Conservation (phyloP, 2,797 vertebrate genomes). For the Sebastes kiyomatsui region DNA sequence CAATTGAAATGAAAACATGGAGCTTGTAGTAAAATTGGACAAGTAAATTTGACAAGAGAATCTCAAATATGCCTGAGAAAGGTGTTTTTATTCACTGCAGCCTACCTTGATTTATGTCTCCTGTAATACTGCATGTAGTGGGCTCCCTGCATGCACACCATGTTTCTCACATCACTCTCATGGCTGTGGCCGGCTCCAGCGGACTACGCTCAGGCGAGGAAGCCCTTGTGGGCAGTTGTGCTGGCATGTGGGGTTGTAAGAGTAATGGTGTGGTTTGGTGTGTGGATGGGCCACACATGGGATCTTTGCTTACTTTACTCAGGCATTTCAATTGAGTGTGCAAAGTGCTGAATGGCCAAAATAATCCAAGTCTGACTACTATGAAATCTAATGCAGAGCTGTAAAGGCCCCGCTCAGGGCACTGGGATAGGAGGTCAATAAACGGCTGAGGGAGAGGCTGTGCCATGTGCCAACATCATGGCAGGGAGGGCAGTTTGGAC, state of each 20-base stretch:
- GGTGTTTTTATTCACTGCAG: constrained; percentile 15
- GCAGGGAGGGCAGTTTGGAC: constrained; percentile 62
- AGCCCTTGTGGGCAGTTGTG: constrained; percentile 60
- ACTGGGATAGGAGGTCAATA: constrained; percentile 61
- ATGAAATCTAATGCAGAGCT: constrained; percentile 68
- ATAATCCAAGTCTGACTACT: constrained; percentile 59
- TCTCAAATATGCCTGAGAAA: constrained; percentile 17
- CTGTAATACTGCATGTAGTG: constrained; percentile 38
- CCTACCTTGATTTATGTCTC: constrained; percentile 49
- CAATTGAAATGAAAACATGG: constrained; percentile 29
- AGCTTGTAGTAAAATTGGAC: constrained; percentile 2
- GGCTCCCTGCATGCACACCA: constrained; percentile 45
- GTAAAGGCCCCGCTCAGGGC: constrained; percentile 44
- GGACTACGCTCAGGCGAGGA: constrained; percentile 45
- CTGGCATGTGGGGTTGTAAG: constrained; percentile 71
- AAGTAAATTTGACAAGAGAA: constrained; percentile 11
- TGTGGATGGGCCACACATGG: constrained; percentile 81
- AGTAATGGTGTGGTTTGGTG: constrained; percentile 81
- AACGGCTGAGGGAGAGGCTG: constrained; percentile 37
- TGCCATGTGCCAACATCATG: constrained; percentile 53
- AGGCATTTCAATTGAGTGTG: constrained; percentile 73
- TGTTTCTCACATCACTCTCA: constrained; percentile 66
- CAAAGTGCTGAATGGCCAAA: constrained; percentile 78
- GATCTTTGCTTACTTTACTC: constrained; percentile 80
- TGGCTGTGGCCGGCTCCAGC: constrained; percentile 51